Base-by-base conservation (phyloP, 2,888 invertebrate species). In the Napeogenes inachia region DNA sequence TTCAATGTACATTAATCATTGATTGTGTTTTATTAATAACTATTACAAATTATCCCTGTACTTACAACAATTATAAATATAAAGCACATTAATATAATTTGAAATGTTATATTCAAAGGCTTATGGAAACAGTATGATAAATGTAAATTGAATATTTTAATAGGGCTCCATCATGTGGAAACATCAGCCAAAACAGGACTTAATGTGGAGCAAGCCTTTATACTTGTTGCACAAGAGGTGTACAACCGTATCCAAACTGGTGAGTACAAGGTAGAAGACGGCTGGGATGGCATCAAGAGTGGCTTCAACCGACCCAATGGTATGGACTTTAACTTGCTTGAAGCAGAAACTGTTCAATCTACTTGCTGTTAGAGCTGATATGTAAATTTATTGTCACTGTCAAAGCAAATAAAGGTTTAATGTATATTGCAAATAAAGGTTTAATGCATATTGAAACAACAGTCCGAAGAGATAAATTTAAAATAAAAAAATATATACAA, bases 251-350 rank as follows among this genome's bases (percentile, higher is more conserved):
- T 99, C 75, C 95, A 96, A 76, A 95, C 94, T 13, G 98, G 98
- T 13, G 97, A 98, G 88, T 97, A 98, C 79, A 96, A 96, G 82
- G 93, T 97, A 2, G 97, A 97, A 78, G 98, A 98, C 68, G 98
- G 98, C 13, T 98, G 98, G 98, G 98, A 99, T 77, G 98, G 99
- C 4, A 97, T 99, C 60, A 98, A 98, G 85, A 96, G 96, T 45
- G 98, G 98, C 35, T 97, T 96, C 85, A 94, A 95, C 70, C 87
- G 96, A 71, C 95, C 96, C 33, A 95, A 94, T 68, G 95, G 95
- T 66, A 90, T 95, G 82, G 96, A 96, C 85, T 95, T 95, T 79
- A 96, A 96, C 87, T 91, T 97, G 68, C 93, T 95, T 55, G 97
- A 97, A 85, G 98, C 96, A 0, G 97, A 98, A 84, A 94, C 97